Percentiles rank a stretch among this genome's conserved stretches.
Conservation (phyloP, 2,113 vertebrate genomes). For the Hippolais icterina region DNA sequence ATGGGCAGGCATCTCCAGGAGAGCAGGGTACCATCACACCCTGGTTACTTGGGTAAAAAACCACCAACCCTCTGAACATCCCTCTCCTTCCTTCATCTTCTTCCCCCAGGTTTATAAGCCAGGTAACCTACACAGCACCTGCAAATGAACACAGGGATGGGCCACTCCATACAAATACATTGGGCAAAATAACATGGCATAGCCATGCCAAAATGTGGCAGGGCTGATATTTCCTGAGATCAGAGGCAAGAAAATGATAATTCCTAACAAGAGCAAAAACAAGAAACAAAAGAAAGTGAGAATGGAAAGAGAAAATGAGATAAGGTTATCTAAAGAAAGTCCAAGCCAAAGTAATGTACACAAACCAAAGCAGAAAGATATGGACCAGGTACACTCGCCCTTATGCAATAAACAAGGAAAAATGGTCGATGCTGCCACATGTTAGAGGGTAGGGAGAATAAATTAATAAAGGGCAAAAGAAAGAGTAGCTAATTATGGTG, state of each 20-base stretch:
- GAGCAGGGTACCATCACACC: neutral
- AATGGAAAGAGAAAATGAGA: neutral
- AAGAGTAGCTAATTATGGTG: neutral
- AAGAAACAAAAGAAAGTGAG: neutral
- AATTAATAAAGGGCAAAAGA: neutral
- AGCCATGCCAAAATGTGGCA: neutral
- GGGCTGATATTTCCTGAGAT: neutral
- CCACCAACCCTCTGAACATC: neutral
- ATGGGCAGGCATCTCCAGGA: neutral
- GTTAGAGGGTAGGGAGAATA: neutral
- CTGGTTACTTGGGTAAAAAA: neutral
- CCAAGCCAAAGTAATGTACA: neutral
- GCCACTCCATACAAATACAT: neutral
- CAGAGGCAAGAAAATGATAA: neutral
- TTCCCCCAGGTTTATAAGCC: neutral
- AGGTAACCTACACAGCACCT: neutral
- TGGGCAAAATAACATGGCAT: neutral
- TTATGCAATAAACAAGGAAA: neutral
- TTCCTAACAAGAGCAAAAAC: neutral
- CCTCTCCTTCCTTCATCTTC: neutral
- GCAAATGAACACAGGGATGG: neutral
- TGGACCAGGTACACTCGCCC: neutral
- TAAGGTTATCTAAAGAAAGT: neutral
- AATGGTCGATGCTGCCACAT: accelerated
- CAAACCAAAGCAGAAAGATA: neutral